Evolutionary conservation across 2,888 invertebrate species (phyloP), one percentile per base, ranked within the genome.

Genomic region (Rosalia funebris): DNA sequence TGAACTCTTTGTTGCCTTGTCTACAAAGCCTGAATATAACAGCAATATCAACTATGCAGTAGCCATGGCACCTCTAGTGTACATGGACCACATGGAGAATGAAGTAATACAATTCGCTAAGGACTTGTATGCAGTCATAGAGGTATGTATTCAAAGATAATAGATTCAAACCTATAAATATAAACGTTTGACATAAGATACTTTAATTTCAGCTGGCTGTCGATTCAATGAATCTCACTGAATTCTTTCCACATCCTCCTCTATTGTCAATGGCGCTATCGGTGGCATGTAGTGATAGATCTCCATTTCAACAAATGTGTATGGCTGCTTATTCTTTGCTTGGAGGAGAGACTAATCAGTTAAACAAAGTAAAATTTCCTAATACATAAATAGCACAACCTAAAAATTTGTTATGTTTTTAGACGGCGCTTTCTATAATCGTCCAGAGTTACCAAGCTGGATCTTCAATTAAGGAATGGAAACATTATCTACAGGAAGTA

Each of bases 51-150:
- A 83, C 46, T 82, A 86, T 0, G 87, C 87, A 86, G 86, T 87
- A 63, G 86, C 87, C 0, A 71, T 90, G 56, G 90, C 88, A 0
- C 90, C 90, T 0, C 87, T 91, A 0, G 87, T 88, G 0, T 88
- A 84, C 64, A 17, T 45, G 45, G 19, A 17, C 1, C 45, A 45
- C 11, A 3, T 45, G 10, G 17, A 16, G 7, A 7, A 25, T 5
- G 25, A 25, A 25, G 25, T 25, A 7, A 7, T 25, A 5, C 25
- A 25, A 7, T 25, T 25, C 7, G 4, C 7, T 7, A 25, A 25
- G 7, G 7, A 25, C 25, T 25, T 25, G 3, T 25, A 5, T 7
- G 4, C 7, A 7, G 25, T 25, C 7, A 7, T 25, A 25, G 25
- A 25, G 3, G 25, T 25, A 25, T 25, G 25, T 25, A 25, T 25